Evolutionary conservation across 2,113 vertebrate genomes (phyloP), one percentile per base, ranked within the genome.

Genomic region (Rostratula benghalensis): DNA sequence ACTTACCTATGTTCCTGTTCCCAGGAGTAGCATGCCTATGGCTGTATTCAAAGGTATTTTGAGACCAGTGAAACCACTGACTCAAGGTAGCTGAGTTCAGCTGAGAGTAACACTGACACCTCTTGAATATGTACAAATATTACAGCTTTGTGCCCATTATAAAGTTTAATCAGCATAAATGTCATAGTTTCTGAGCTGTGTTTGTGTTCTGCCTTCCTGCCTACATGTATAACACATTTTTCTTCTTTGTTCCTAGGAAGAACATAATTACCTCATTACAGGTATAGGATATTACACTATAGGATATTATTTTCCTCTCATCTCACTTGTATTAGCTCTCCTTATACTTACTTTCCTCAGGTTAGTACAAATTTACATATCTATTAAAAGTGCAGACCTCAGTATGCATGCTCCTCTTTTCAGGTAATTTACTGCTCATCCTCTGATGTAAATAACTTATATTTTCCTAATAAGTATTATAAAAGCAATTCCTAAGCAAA

Each of bases 301-400:
- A 68, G 99, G 99, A 64, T 99, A 99, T 94, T 99, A 98, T 24
- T 93, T 99, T 73, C 99, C 99, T 7, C 97, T 99, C 39, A 39
- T 39, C 39, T 39, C 39, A 39, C 39, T 39, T 39, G 39, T 39
- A 39, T 39, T 39, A 39, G 39, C 39, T 39, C 39, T 39, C 39
- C 39, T 39, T 39, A 39, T 39, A 39, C 39, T 39, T 39, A 10
- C 39, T 39, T 39, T 39, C 39, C 39, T 39, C 39, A 39, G 39
- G 39, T 39, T 39, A 39, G 39, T 39, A 39, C 39, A 39, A 39
- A 39, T 39, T 39, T 39, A 39, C 39, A 39, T 39, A 39, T 39
- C 9, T 39, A 10, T 39, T 39, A 39, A 39, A 39, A 39, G 39
- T 39, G 39, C 39, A 39, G 39, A 39, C 39, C 39, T 39, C 39